These are phyloP conservation scores for Dynastes grantii DNA, from an alignment of 2,888 invertebrate genomes.

Conservation along the genomic window DNA sequence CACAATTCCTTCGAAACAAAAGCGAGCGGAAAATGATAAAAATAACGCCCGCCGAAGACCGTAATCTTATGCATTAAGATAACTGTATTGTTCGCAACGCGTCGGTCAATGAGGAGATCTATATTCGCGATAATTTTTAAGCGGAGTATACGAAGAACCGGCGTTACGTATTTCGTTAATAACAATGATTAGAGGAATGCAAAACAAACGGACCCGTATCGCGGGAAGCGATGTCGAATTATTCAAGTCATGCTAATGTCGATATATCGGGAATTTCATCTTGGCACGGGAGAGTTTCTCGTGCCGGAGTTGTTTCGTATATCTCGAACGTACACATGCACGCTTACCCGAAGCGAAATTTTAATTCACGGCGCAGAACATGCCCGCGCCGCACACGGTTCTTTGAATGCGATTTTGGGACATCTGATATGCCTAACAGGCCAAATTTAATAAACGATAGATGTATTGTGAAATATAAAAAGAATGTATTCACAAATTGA, in stretches of 20 bases:
- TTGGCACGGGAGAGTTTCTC: constrained; percentile 14
- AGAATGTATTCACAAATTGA: neutral
- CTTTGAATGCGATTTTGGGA: neutral
- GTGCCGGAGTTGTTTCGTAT: constrained; percentile 11
- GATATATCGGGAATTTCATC: constrained; percentile 34
- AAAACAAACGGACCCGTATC: constrained; percentile 45
- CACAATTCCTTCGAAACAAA: constrained; percentile 42
- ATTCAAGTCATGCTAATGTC: constrained; percentile 43
- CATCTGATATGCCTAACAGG: neutral
- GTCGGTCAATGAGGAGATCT: constrained; percentile 1
- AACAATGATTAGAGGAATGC: constrained; percentile 46
- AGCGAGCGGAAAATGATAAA: constrained; percentile 34
- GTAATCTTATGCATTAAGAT: constrained; percentile 42
- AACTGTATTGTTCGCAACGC: constrained; percentile 42
- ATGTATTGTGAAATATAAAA: neutral
- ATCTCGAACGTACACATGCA: constrained; percentile 29
- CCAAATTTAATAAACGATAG: neutral
- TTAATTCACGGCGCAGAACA: constrained; percentile 14
- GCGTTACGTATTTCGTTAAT: constrained; percentile 13
- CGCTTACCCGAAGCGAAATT: constrained; percentile 25
- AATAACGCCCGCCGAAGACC: constrained; percentile 17
- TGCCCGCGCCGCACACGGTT: neutral
- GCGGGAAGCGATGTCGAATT: constrained; percentile 38
- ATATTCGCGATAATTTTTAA: constrained; percentile 40
- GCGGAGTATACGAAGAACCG: constrained; percentile 32